These are phyloP conservation scores for Drosophila paranaensis DNA, from an alignment of 2,888 invertebrate genomes.

Conservation along the genomic window DNA sequence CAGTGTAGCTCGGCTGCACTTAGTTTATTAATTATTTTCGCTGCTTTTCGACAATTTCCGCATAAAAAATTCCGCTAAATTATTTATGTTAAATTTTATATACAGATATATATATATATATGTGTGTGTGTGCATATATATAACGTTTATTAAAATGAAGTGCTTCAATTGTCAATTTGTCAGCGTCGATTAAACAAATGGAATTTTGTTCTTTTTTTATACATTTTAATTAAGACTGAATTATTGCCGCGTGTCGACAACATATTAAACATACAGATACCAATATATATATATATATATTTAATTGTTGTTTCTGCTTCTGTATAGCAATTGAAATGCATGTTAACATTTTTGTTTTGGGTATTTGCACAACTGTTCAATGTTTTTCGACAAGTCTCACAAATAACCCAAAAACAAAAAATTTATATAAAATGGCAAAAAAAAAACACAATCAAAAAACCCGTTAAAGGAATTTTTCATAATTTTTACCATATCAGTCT, in stretches of 20 bases:
- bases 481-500: constrained; percentile 28
- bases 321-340: constrained; percentile 58
- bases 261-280: constrained; percentile 21
- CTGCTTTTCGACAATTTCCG: constrained; percentile 36
- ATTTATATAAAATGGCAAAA: constrained; percentile 3
- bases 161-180: constrained; percentile 74
- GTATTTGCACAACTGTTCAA: constrained; percentile 66
- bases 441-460: constrained; percentile 34
- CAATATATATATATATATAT: constrained; percentile 6
- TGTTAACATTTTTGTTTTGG: constrained; percentile 45
- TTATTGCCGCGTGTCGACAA: constrained; percentile 61
- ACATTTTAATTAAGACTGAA: constrained; percentile 77
- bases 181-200: constrained; percentile 73
- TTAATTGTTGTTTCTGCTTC: constrained; percentile 27
- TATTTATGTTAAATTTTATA: constrained; percentile 31
- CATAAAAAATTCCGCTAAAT: constrained; percentile 20
- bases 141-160: constrained; percentile 57
- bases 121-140: constrained; percentile 3
- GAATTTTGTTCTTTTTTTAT: constrained; percentile 46
- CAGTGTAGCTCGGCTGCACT: constrained; percentile 26
- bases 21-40: constrained; percentile 16
- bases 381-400: constrained; percentile 42
- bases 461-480: constrained; percentile 31
- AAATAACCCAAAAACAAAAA: constrained; percentile 50
- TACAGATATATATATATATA: not conserved